Conservation (phyloP, 1,140 invertebrate genomes). For the Stenopsyche tienmushanensis region DNA sequence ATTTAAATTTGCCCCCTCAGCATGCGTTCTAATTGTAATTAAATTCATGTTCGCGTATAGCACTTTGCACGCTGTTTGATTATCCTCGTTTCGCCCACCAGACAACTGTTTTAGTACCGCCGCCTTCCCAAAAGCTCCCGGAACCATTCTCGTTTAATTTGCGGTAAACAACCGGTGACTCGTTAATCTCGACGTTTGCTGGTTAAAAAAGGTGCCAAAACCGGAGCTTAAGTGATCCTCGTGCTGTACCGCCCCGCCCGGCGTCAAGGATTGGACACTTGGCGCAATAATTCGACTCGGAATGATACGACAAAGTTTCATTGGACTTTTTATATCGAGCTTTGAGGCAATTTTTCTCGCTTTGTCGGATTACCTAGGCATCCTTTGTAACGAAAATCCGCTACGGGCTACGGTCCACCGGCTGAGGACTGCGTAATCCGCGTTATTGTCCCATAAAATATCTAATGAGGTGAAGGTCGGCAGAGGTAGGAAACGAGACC, state of each 20-base stretch:
- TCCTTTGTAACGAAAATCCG: neutral
- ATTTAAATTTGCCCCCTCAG: too few relatives aligned
- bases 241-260: neutral
- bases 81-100: too few relatives aligned
- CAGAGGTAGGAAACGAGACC: neutral
- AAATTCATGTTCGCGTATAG: too few relatives aligned
- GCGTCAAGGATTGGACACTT: neutral
- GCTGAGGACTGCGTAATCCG: slow-evolving; percentile 12
- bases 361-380: too few relatives aligned
- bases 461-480: neutral
- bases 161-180: slow-evolving; percentile 37
- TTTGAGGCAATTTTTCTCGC: too few relatives aligned
- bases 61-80: too few relatives aligned
- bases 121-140: too few relatives aligned
- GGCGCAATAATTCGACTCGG: too few relatives aligned
- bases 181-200: slow-evolving; percentile 29
- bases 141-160: slow-evolving; percentile 39
- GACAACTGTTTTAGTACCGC: too few relatives aligned
- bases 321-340: too few relatives aligned
- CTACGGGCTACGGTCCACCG: neutral
- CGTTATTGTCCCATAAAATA: slow-evolving; percentile 18
- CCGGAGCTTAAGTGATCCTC: neutral
- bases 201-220: neutral
- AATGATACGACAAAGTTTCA: too few relatives aligned
- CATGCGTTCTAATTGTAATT: too few relatives aligned